Evolutionary conservation across 1,140 invertebrate genomes (phyloP), one percentile per base, ranked within the genome.

Genomic region (Uloborus diversus): DNA sequence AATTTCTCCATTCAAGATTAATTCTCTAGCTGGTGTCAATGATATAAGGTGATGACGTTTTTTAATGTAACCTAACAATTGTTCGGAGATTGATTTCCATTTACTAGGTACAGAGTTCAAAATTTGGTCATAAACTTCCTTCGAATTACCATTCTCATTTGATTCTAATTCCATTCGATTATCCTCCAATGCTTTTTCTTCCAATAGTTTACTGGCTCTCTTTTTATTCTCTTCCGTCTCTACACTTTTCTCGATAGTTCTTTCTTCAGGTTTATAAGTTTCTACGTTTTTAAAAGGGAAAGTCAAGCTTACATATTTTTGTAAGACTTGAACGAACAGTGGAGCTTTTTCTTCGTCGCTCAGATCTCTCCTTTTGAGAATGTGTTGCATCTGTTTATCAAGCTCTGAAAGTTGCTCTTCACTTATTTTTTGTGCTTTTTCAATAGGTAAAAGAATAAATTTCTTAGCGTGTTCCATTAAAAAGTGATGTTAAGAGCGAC

Each of bases 401-500:
- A 61, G 5, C 5, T 14, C 27, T 20, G 25, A 27, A 14, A 61
- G 30, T n/a, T 61, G 57, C 20, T 61, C 25, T 7, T 28, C 3
- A 7, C 4, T 20, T 27, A 30, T 7, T 14, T 61, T 5, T 4
- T 28, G 3, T 11, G 20, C 7, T 25, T 20, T 17, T 27, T 61
- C 57, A 7, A 3, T 13, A 28, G 57, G 57, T 13, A 61, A 20
- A 14, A 61, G 7, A 1, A 61, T 17, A 28, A 30, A 28, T 32
- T 30, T 61, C n/a, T n/a, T 32, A 61, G 57, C 13, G 27, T 61
- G 57, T 30, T 61, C 57, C 57, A 33, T 61, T 28, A 28, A 61
- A 9, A 27, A 61, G 25, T 11, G 57, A 28, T 9, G 57, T 1
- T 28, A 61, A 13, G n/a, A 20, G 0, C 1, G 57, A 27, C n/a